Percentiles rank a stretch among this genome's conserved stretches.
These are phyloP conservation scores for Shargacucullia verbasci DNA, from an alignment of 2,888 invertebrate genomes.

Conservation along the genomic window DNA sequence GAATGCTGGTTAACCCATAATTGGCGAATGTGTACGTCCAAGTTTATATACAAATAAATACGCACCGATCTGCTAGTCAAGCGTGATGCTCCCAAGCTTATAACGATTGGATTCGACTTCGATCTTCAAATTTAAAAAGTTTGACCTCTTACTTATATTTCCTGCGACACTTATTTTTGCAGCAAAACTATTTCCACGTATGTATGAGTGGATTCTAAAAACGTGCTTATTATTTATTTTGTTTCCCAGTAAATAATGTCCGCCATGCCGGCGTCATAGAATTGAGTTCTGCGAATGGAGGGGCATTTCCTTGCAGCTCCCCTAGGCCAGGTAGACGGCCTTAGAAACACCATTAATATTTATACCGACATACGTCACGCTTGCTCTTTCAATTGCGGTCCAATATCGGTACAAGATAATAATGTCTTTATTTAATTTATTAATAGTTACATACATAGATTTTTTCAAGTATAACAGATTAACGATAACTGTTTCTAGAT, in stretches of 20 bases:
- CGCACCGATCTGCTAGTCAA: too few relatives aligned
- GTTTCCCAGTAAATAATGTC: slow-evolving; percentile 76
- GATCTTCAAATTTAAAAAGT: too few relatives aligned
- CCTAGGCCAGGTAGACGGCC: slow-evolving; percentile 69
- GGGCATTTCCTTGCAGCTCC: slow-evolving; percentile 80
- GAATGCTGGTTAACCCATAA: too few relatives aligned
- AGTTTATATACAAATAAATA: too few relatives aligned
- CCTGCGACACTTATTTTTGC: slow-evolving; percentile 25
- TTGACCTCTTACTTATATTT: not conserved
- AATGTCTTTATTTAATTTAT: slow-evolving; percentile 21
- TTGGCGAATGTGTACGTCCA: too few relatives aligned
- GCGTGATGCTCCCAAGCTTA: too few relatives aligned
- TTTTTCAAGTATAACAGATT: too few relatives aligned
- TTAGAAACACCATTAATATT: slow-evolving; percentile 80
- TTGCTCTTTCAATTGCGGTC: slow-evolving; percentile 49
- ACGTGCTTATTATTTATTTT: slow-evolving; percentile 79
- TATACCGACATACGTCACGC: slow-evolving; percentile 69
- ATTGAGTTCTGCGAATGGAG: slow-evolving; percentile 81
- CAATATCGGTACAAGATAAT: slow-evolving; percentile 39
- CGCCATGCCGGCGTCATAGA: slow-evolving; percentile 78
- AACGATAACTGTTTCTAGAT: too few relatives aligned
- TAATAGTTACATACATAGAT: not conserved
- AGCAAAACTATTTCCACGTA: slow-evolving; percentile 61
- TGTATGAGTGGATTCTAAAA: slow-evolving; percentile 68
- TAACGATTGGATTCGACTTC: too few relatives aligned